Evolutionary conservation across 2,113 vertebrate species (phyloP).

Genomic region (Marmota flaviventris): DNA sequence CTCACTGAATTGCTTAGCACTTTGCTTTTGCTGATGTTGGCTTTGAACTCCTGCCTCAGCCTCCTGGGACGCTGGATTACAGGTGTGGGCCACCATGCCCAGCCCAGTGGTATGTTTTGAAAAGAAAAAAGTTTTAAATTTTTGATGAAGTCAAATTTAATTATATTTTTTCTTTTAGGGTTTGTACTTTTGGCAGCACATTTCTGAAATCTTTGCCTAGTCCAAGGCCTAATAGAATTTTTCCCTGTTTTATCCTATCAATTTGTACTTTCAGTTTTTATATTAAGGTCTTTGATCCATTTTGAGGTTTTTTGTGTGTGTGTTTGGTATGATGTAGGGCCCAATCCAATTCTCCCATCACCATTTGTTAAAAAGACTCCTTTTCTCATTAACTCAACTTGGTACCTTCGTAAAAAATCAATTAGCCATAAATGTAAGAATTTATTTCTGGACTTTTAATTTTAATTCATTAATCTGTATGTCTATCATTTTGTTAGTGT

Average conservation of each 20-base stretch:
- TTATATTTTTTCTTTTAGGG: not conserved
- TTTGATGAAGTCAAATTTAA: not conserved
- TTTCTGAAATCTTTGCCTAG: constrained; percentile 4
- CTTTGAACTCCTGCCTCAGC: too few species aligned
- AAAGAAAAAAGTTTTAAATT: not conserved
- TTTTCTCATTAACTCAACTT: not conserved
- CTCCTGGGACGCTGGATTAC: too few species aligned
- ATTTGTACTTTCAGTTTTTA: not conserved
- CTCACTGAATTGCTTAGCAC: too few species aligned
- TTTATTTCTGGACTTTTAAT: not conserved
- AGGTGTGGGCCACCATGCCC: too few species aligned
- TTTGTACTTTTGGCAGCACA: not conserved
- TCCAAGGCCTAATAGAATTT: not conserved
- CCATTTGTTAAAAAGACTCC: not conserved
- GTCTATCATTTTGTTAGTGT: not conserved
- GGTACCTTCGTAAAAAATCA: not conserved
- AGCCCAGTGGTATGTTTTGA: not conserved
- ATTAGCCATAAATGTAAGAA: not conserved
- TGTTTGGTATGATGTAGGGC: not conserved
- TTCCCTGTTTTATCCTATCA: not conserved
- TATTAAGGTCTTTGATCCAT: not conserved
- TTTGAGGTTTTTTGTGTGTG: not conserved
- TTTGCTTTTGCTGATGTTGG: too few species aligned
- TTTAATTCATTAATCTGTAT: not conserved
- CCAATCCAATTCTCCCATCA: not conserved